A percentile compares a stretch with the other conserved stretches of the same genome.
These are phyloP conservation scores for Chrosomus eos DNA, from an alignment of 2,797 vertebrate genomes.

Conservation along the genomic window DNA sequence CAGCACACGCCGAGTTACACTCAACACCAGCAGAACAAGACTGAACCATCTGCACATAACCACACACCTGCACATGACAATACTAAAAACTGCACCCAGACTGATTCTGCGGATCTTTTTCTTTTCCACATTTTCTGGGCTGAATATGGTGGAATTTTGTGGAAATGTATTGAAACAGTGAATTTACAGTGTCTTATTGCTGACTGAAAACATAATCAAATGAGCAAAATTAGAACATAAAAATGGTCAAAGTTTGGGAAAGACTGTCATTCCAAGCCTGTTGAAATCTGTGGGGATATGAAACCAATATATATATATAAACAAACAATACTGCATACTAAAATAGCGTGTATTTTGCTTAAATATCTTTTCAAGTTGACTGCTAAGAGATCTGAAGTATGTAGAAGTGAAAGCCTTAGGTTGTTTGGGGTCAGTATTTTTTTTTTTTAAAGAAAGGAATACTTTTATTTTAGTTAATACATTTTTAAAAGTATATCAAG, in stretches of 20 bases:
- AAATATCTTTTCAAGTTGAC: neutral
- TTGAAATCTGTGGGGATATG: neutral
- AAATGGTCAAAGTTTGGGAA: neutral
- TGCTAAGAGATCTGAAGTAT: neutral
- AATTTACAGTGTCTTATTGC: no score
- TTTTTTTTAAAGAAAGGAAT: neutral
- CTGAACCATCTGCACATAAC: constrained; percentile 59
- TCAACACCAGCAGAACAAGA: constrained; percentile 72
- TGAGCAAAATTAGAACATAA: neutral
- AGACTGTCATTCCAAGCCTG: neutral
- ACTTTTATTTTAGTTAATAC: neutral
- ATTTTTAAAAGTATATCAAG: neutral
- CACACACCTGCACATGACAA: constrained; percentile 68
- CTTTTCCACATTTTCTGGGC: neutral
- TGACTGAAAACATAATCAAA: neutral
- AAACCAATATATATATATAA: neutral
- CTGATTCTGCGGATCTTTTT: neutral
- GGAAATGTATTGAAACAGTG: neutral
- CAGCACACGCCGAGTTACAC: constrained; percentile 66
- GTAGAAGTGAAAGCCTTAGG: neutral
- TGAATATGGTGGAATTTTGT: neutral
- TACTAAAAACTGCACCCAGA: constrained; percentile 32
- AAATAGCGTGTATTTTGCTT: neutral
- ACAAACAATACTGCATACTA: neutral
- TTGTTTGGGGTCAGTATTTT: neutral